Evolutionary conservation across 2,797 vertebrate genomes (phyloP).

Genomic region (Spheniscus humboldti): DNA sequence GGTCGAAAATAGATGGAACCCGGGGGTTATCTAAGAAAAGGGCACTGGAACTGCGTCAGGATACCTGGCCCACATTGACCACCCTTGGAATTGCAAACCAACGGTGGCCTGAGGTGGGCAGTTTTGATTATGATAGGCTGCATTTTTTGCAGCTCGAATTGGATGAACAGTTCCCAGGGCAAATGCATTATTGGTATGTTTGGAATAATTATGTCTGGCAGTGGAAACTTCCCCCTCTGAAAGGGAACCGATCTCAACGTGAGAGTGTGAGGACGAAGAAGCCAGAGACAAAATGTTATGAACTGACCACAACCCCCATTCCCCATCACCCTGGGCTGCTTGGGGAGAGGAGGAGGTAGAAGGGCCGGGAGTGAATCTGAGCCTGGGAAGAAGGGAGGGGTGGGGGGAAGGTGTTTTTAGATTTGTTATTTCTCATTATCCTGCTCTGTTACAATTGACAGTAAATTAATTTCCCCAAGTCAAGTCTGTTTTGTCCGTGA

Average conservation of each 20-base stretch:
- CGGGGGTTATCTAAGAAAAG: not conserved
- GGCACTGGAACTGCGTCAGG: not conserved
- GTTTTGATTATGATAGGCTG: not conserved
- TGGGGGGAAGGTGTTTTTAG: not conserved
- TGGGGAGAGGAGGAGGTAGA: not conserved
- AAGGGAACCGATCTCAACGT: not conserved
- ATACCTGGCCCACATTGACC: not conserved
- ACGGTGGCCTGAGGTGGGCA: not conserved
- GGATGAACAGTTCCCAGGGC: not conserved
- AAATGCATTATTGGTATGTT: not conserved
- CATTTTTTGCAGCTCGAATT: not conserved
- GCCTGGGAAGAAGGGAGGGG: not conserved
- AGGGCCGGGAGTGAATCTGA: not conserved
- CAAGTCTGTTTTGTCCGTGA: not conserved
- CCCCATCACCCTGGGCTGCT: not conserved
- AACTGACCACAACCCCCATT: not conserved
- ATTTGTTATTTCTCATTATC: not conserved
- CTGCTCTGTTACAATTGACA: not conserved
- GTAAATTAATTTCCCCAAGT: not conserved
- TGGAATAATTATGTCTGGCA: not conserved
- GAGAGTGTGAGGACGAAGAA: not conserved
- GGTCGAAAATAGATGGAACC: not conserved
- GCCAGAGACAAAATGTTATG: not conserved
- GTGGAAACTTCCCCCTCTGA: not conserved
- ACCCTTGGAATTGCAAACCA: not conserved